Evolutionary conservation across 2,797 vertebrate species (phyloP), one percentile per base, ranked within the genome.

Genomic region (Ictinia mississippiensis): DNA sequence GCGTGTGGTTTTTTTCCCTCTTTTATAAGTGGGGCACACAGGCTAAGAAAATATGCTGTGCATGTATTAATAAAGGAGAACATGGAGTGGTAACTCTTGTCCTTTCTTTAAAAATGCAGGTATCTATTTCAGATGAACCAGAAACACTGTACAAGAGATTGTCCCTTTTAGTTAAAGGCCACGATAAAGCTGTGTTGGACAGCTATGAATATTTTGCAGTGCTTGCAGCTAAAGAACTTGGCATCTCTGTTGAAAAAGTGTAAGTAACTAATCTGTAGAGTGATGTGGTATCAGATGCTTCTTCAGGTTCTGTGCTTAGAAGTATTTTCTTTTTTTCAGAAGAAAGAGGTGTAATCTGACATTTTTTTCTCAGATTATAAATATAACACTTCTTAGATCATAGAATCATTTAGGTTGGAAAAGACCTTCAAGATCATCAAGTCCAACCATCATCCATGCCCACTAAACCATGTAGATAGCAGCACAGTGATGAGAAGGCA

Each of bases 181-280:
- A 99, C 0, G 99, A 99, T 97, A 98, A 90, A 84, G 96, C 99
- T 7, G 99, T 99, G 40, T 96, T 99, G 98, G 98, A 99, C 97
- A 99, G 99, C 97, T 99, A 99, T 10, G 99, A 99, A 91, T 99
- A 98, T 85, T 99, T 99, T 68, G 98, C 98, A 12, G 98, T 98
- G 50, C 98, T 99, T 97, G 98, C 99, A 83, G 99, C 99, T 53
- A 98, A 99, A 94, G 99, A 99, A 97, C 98, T 99, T 85, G 99
- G 98, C 49, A 97, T 99, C 85, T 98, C 94, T 67, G 33, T 99
- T 90, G 97, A 98, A 93, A 98, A 98, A 98, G 98, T 99, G 99
- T 99, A 98, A 99, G 99, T 94, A 90, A 61, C 35, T 82, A 14
- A 52, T 75, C 42, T 93, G 56, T 90, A 33, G 42, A 58, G 35